Conservation (phyloP, 2,888 invertebrate genomes). For the Litoditis marina region DNA sequence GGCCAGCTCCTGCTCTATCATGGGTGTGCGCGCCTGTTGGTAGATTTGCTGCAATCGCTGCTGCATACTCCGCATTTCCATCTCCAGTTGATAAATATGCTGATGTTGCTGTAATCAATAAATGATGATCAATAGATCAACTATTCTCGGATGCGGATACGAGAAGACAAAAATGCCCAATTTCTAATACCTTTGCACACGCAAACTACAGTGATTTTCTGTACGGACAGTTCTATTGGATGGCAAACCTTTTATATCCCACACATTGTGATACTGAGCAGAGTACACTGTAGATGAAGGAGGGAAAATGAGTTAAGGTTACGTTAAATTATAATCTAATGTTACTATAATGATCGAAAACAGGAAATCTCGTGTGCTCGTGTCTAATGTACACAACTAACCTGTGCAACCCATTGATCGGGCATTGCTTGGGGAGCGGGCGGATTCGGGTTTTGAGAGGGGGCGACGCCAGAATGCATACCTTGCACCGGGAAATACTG, state of each 20-base stretch:
- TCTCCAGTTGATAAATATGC: slow-evolving; percentile 18
- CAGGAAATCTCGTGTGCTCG: no score
- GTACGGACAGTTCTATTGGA: no score
- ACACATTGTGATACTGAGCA: no score
- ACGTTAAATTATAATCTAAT: no score
- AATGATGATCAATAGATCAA: not conserved
- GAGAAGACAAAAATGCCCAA: no score
- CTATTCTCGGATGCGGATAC: no score
- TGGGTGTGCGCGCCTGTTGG: slow-evolving; percentile 28
- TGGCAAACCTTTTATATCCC: no score
- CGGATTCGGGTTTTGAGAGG: not conserved
- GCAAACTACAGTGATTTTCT: no score
- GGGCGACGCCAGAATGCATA: not conserved
- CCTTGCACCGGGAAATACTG: slow-evolving; percentile 3
- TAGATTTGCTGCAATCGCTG: slow-evolving; percentile 27
- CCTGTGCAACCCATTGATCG: slow-evolving; percentile 15
- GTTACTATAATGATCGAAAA: no score
- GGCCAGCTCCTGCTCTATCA: slow-evolving; percentile 26
- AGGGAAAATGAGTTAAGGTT: no score
- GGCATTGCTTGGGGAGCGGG: not conserved
- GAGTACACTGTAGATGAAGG: no score
- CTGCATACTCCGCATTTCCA: slow-evolving; percentile 16
- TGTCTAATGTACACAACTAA: not conserved
- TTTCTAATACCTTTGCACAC: no score
- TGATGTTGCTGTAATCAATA: slow-evolving; percentile 3